These are phyloP conservation scores for Eudemis profundana DNA, from an alignment of 2,888 invertebrate species.

Conservation along the genomic window DNA sequence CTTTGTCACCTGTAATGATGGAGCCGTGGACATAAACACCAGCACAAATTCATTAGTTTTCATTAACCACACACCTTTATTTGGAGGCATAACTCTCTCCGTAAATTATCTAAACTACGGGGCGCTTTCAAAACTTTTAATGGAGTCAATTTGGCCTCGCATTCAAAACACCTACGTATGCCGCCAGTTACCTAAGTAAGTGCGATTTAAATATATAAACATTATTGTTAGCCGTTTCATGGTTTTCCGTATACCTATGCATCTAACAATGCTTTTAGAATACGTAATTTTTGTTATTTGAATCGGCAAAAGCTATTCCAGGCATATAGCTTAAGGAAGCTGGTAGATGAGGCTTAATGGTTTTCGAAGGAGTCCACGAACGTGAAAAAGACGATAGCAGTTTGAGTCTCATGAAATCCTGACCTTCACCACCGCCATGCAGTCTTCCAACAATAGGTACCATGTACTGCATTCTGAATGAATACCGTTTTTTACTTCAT, in stretches of 20 bases:
- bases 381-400: too few species aligned
- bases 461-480: too few species aligned
- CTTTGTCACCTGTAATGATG: slow-evolving; percentile 37
- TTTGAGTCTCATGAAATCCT: too few species aligned
- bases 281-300: neutral
- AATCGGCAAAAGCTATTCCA: too few species aligned
- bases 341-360: too few species aligned
- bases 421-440: too few species aligned
- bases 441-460: too few species aligned
- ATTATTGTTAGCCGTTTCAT: slow-evolving; percentile 65
- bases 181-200: slow-evolving; percentile 61
- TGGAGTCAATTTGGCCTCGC: slow-evolving; percentile 82
- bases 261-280: too few species aligned
- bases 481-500: too few species aligned
- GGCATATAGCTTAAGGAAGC: too few species aligned
- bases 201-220: slow-evolving; percentile 71
- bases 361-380: too few species aligned
- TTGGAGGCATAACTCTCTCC: slow-evolving; percentile 78
- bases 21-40: slow-evolving; percentile 60
- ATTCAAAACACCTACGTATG: slow-evolving; percentile 77
- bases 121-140: slow-evolving; percentile 84
- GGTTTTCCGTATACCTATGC: slow-evolving; percentile 51
- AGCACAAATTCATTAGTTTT: slow-evolving; percentile 76
- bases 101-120: slow-evolving; percentile 83
- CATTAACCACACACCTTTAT: slow-evolving; percentile 72